Conservation (phyloP, 2,888 invertebrate species). For the Seladonia tumulorum region DNA sequence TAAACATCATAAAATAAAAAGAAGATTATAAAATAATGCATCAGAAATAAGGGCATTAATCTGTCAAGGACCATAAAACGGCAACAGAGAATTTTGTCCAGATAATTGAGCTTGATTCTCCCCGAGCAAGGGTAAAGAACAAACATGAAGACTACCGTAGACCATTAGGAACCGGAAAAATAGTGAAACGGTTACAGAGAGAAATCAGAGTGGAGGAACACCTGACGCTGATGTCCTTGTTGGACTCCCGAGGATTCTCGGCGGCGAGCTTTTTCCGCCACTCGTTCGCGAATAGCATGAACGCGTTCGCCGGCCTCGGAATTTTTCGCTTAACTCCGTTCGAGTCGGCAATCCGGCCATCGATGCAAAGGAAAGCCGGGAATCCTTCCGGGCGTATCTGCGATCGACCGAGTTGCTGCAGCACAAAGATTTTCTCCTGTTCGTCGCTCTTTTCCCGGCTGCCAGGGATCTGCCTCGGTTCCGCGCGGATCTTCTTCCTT, state of each 20-base stretch:
- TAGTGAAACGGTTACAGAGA: neutral
- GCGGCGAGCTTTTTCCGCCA: conserved; percentile 86
- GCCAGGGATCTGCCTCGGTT: conserved; percentile 63
- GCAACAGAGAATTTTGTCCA: neutral
- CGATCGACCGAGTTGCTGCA: conserved; percentile 60
- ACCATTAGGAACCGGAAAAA: neutral
- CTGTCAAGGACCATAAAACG: neutral
- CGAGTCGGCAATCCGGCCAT: conserved; percentile 59
- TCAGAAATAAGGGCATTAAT: neutral
- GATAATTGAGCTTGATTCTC: neutral
- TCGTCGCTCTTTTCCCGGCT: conserved; percentile 59
- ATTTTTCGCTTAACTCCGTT: conserved; percentile 83
- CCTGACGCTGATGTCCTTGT: conserved; percentile 87
- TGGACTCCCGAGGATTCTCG: conserved; percentile 86
- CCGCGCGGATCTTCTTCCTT: conserved; percentile 71
- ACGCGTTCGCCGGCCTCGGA: conserved; percentile 88
- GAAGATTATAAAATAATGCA: no score
- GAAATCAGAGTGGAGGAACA: neutral
- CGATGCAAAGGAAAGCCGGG: conserved; percentile 62
- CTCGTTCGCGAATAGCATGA: conserved; percentile 88
- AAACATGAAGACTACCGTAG: neutral
- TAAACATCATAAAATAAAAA: no score
- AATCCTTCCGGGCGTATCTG: conserved; percentile 53
- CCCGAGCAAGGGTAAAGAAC: neutral
- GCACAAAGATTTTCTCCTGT: conserved; percentile 64